Base-by-base conservation (phyloP, 1,140 invertebrate genomes). In the Archivesica marissinica region DNA sequence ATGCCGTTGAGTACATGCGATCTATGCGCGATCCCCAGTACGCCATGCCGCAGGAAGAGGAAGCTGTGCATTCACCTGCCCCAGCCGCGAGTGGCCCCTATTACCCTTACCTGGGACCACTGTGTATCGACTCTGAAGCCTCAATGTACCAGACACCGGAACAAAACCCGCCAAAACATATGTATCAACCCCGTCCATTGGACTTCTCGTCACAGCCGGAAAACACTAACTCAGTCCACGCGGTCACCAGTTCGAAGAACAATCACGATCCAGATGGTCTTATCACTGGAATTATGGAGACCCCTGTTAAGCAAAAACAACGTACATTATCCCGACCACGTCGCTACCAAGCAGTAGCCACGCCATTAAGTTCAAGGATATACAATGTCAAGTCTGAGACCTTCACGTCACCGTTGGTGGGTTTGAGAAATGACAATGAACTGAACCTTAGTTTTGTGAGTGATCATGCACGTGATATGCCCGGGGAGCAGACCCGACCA, bases 21-120 rank as follows among this genome's bases (percentile, higher is more conserved):
- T 44, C n/a, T 20, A 33, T 66, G 47, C 20, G 30, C 23, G 41
- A 41, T 47, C 61, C 39, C 38, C 38, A n/a, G 15, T 39, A 25
- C 20, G 20, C 30, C 23, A 64, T 35, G 20, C 1, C 2, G 13
- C 0, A 11, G 20, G 13, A 15, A 23, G 59, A 64, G 33, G 4
- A 50, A 2, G 41, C 56, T 2, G 23, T 35, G 3, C 39, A 74
- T 38, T 44, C 39, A 47, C 39, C 44, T 23, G 52, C 20, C 20
- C 4, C 17, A 15, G 61, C 33, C 20, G 44, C 72, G 1, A 50
- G 15, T 25, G 17, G 35, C 9, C 38, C 79, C 1, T 52, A 25
- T n/a, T 75, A 59, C 30, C 70, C 80, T 2, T 74, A 75, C 39
- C 56, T 83, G 20, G 68, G 38, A 47, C 80, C 80, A 23, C 52